Conservation (phyloP, 2,797 vertebrate species). For the Setipinna tenuifilis region DNA sequence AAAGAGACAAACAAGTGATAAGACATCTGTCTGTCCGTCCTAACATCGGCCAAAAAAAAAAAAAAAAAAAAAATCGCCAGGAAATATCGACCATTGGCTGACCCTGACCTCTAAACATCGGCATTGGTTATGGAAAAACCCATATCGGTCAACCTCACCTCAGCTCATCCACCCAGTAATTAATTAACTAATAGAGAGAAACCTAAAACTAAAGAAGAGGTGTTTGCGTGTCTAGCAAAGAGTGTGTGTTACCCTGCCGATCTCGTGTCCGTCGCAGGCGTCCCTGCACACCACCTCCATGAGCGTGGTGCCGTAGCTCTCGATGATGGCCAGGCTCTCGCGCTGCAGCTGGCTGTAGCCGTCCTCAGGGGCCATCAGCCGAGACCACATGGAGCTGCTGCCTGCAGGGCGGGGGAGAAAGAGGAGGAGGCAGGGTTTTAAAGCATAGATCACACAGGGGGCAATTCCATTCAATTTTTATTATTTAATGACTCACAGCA, state of each 20-base stretch:
- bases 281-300: slow-evolving; percentile 98
- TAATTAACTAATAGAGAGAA: background rate
- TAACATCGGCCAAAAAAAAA: background rate
- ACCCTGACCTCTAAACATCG: too few relatives aligned
- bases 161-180: too few relatives aligned
- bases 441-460: background rate
- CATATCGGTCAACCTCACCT: too few relatives aligned
- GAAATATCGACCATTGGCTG: too few relatives aligned
- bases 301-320: slow-evolving; percentile 92
- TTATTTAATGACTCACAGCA: too few relatives aligned
- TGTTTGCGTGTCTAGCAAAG: background rate
- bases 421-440: background rate
- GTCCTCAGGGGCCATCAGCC: slow-evolving; percentile 95
- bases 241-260: slow-evolving; percentile 83
- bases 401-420: slow-evolving; percentile 61
- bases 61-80: background rate
- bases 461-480: too few relatives aligned
- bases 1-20: background rate
- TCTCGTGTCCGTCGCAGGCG: slow-evolving; percentile 96
- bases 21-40: too few relatives aligned
- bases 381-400: slow-evolving; percentile 94
- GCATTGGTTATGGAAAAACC: too few relatives aligned
- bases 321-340: slow-evolving; percentile 93
- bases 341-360: slow-evolving; percentile 93
- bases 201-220: background rate